These are phyloP conservation scores for Euclidia mi DNA, from an alignment of 2,888 invertebrate species.

Conservation along the genomic window DNA sequence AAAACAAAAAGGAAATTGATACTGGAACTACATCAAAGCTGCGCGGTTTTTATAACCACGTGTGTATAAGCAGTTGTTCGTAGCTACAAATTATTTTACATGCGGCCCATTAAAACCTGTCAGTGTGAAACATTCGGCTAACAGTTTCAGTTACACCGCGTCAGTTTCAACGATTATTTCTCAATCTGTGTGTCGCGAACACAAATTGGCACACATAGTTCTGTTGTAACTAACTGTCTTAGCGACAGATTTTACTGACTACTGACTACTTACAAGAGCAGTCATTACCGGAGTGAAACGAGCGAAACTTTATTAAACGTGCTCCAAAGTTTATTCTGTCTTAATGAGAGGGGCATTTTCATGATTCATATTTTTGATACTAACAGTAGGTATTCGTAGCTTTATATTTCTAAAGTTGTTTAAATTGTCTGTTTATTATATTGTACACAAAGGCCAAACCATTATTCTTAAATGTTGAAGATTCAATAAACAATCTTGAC, in stretches of 20 bases:
- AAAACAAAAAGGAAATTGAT: too few relatives aligned
- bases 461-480: conserved; percentile 56
- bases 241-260: conserved; percentile 23
- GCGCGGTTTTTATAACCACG: too few relatives aligned
- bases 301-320: conserved; percentile 7
- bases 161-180: conserved; percentile 5
- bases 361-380: too few relatives aligned
- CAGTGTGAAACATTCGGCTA: neutral
- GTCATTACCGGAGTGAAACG: conserved; percentile 14
- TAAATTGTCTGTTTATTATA: neutral
- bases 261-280: conserved; percentile 2
- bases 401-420: neutral
- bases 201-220: conserved; percentile 14
- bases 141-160: conserved; percentile 5
- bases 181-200: neutral
- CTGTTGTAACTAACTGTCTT: conserved; percentile 18
- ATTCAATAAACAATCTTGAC: conserved; percentile 62
- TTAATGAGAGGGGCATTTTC: neutral
- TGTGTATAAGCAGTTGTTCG: too few relatives aligned
- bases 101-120: neutral
- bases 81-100: too few relatives aligned
- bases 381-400: too few relatives aligned
- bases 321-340: neutral
- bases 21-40: too few relatives aligned
- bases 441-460: neutral